Percentiles rank a stretch among this genome's conserved stretches.
phyloP scores from a whole-genome alignment of 2,797 vertebrate genomes.

The Coregonus suidteri region DNA sequence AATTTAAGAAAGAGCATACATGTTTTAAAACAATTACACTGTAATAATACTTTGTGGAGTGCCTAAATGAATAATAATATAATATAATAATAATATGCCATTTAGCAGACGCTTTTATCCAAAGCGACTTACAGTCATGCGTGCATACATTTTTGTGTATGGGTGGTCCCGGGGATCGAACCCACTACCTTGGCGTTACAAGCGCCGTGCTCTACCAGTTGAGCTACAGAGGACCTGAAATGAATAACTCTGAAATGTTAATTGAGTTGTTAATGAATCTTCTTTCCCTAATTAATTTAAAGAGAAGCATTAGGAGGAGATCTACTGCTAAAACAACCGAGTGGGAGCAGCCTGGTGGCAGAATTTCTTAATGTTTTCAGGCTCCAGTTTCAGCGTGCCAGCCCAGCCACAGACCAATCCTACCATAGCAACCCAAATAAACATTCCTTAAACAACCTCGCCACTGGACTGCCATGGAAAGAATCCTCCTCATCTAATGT shows the following conservation, averaged over 20 bases:
- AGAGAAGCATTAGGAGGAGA: conserved; percentile 47
- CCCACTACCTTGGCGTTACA: too few species aligned
- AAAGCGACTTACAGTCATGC: too few species aligned
- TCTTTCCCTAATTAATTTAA: conserved; percentile 50
- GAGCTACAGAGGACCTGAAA: too few species aligned
- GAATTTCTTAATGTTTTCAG: conserved; percentile 49
- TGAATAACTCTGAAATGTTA: conserved; percentile 46
- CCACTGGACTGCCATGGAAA: conserved; percentile 47
- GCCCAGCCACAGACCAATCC: conserved; percentile 60
- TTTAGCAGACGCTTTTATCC: too few species aligned
- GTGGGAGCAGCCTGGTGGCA: conserved; percentile 13
- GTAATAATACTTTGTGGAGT: conserved; percentile 39
- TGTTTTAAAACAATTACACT: not conserved
- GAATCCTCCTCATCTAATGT: conserved; percentile 32
- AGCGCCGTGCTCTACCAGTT: too few species aligned
- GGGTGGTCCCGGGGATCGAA: too few species aligned
- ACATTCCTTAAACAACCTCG: conserved; percentile 55
- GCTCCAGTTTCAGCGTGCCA: conserved; percentile 59
- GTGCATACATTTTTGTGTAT: too few species aligned
- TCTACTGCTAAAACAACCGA: conserved; percentile 9
- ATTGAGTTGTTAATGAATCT: conserved; percentile 63
- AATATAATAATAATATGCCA: too few species aligned
- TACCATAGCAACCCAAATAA: conserved; percentile 77
- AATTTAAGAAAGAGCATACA: not conserved
- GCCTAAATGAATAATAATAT: conserved; percentile 37